Conservation (phyloP, 2,888 invertebrate genomes). For the Watsonalla binaria region DNA sequence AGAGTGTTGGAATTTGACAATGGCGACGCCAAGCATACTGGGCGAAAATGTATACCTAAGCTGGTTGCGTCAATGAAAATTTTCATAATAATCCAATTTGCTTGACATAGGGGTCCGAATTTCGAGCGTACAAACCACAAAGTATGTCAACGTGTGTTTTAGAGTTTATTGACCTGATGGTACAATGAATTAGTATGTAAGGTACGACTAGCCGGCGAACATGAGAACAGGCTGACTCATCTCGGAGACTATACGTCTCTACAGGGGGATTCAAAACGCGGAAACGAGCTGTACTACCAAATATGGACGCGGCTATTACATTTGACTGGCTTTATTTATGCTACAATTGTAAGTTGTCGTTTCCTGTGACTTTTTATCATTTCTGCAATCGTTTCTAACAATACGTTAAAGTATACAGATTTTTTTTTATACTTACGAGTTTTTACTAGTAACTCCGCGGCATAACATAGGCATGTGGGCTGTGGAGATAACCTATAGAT, state of each 20-base stretch:
- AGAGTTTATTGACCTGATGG: slow-evolving; percentile 17
- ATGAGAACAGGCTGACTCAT: slow-evolving; percentile 49
- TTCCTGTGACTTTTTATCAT: slow-evolving; percentile 4
- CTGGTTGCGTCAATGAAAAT: neutral
- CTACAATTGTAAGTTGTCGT: neutral
- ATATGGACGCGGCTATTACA: neutral
- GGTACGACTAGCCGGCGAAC: slow-evolving; percentile 32
- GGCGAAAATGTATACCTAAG: no score
- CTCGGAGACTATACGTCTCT: slow-evolving; percentile 4
- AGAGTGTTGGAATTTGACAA: no score
- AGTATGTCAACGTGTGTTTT: slow-evolving; percentile 7
- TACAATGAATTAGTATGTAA: slow-evolving; percentile 47
- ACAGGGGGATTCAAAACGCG: slow-evolving; percentile 4
- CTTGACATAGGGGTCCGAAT: neutral
- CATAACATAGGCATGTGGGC: no score
- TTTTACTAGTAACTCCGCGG: no score
- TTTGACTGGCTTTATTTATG: neutral
- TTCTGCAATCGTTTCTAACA: neutral
- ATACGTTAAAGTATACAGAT: no score
- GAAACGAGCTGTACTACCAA: neutral
- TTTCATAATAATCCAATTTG: neutral
- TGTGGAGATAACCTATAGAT: no score
- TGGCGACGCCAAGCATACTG: no score
- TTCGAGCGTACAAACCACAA: neutral
- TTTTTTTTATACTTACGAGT: no score